These are phyloP conservation scores for Allolobophora icterica DNA, from an alignment of 2,888 invertebrate genomes.

Conservation along the genomic window DNA sequence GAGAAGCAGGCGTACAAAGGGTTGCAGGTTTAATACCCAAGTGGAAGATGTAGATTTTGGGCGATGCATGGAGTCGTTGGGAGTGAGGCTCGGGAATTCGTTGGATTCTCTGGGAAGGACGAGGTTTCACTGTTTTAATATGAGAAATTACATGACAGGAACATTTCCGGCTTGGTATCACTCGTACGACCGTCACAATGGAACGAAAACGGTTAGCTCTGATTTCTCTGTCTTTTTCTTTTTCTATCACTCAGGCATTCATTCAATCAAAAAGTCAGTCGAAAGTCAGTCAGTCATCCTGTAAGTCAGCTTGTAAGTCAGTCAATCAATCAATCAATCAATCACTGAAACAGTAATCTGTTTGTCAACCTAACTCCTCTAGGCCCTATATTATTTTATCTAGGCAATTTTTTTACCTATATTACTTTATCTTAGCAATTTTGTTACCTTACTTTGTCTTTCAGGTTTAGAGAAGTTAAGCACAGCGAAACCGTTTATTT, in stretches of 20 bases:
- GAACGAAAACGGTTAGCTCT: not conserved
- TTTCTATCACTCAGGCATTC: not conserved
- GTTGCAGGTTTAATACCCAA: not conserved
- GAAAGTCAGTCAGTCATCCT: not conserved
- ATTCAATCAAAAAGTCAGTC: no score
- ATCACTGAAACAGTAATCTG: not conserved
- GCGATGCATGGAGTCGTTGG: constrained; percentile 57
- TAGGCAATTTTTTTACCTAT: no score
- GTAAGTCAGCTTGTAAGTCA: no score
- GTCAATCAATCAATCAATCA: no score
- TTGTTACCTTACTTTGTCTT: no score
- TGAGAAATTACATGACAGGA: constrained; percentile 54
- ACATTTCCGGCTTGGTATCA: constrained; percentile 58
- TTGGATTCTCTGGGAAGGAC: constrained; percentile 55
- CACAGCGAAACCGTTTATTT: no score
- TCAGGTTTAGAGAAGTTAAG: no score
- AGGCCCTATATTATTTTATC: no score
- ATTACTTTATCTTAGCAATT: no score
- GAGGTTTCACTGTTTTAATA: constrained; percentile 59
- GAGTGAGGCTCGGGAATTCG: constrained; percentile 55
- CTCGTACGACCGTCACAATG: constrained; percentile 55
- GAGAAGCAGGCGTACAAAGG: not conserved
- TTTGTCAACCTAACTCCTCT: no score
- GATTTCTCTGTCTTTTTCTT: not conserved
- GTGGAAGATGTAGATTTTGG: constrained; percentile 59